Percentiles rank a stretch among this genome's conserved stretches.
Conservation (phyloP, 2,113 vertebrate genomes). For the Probosciger aterrimus region DNA sequence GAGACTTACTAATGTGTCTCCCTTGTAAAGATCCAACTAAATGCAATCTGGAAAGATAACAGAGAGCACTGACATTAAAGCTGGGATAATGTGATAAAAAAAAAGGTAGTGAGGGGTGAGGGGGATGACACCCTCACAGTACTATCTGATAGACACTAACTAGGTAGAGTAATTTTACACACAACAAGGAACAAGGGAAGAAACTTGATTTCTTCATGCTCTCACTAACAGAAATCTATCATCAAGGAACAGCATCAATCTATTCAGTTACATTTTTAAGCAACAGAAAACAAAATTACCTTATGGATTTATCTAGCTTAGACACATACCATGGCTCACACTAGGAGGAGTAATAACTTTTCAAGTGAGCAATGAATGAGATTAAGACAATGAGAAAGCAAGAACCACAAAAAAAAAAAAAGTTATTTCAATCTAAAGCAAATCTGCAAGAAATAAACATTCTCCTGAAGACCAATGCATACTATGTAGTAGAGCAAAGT, state of each 20-base stretch:
- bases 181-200: not conserved
- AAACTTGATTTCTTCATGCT: not conserved
- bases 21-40: not conserved
- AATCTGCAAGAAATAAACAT: not conserved
- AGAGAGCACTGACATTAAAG: not conserved
- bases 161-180: not conserved
- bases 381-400: not conserved
- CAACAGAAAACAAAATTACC: not conserved
- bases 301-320: not conserved
- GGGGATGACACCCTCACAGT: not conserved
- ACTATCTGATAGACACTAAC: not conserved
- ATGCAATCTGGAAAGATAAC: not conserved
- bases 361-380: not conserved
- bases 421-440: not conserved
- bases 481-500: not conserved
- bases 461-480: not conserved
- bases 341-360: not conserved
- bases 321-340: not conserved
- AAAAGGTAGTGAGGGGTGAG: accelerated
- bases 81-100: not conserved
- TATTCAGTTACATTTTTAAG: not conserved
- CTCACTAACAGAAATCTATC: not conserved
- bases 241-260: not conserved
- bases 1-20: not conserved
- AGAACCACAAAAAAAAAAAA: not conserved